Conservation (phyloP, 2,797 vertebrate species). For the Atherinosoma microstoma region DNA sequence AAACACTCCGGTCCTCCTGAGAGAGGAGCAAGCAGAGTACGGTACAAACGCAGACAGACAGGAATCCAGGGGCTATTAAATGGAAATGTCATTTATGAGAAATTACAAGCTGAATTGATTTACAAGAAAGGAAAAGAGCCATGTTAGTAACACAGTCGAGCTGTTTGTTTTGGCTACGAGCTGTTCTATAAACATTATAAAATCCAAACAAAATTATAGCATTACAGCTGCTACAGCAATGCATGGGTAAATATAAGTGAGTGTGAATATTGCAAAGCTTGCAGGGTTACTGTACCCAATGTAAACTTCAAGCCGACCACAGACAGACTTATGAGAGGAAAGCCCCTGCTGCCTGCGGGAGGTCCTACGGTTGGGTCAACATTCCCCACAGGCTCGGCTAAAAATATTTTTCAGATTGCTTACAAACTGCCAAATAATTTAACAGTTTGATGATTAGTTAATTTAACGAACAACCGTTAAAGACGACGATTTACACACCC, state of each 20-base stretch:
- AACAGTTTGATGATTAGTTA: constrained; percentile 8
- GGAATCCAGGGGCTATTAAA: constrained; percentile 48
- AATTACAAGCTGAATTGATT: constrained; percentile 70
- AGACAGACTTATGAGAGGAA: constrained; percentile 44
- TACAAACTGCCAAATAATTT: constrained; percentile 24
- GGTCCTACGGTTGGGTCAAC: constrained; percentile 44
- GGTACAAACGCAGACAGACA: constrained; percentile 33
- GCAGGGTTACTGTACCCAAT: constrained; percentile 41
- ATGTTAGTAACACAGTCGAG: constrained; percentile 55
- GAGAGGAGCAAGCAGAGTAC: constrained; percentile 1
- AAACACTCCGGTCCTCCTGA: constrained; percentile 28
- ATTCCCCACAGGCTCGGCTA: constrained; percentile 1
- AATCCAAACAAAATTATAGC: constrained; percentile 67
- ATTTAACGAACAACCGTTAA: constrained; percentile 29
- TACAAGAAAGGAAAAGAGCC: constrained; percentile 64
- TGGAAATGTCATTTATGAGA: constrained; percentile 76
- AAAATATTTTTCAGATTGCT: constrained; percentile 10
- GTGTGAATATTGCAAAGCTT: constrained; percentile 58
- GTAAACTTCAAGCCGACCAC: constrained; percentile 40
- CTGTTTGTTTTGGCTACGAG: constrained; percentile 62
- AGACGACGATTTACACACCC: constrained; percentile 23
- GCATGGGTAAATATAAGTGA: constrained; percentile 51
- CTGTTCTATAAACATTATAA: constrained; percentile 64
- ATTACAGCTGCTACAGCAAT: constrained; percentile 62
- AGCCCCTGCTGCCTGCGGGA: constrained; percentile 31